A percentile compares a stretch with the other conserved stretches of the same genome.
Conservation (phyloP, 2,113 vertebrate genomes). For the Bambusicola thoracicus region DNA sequence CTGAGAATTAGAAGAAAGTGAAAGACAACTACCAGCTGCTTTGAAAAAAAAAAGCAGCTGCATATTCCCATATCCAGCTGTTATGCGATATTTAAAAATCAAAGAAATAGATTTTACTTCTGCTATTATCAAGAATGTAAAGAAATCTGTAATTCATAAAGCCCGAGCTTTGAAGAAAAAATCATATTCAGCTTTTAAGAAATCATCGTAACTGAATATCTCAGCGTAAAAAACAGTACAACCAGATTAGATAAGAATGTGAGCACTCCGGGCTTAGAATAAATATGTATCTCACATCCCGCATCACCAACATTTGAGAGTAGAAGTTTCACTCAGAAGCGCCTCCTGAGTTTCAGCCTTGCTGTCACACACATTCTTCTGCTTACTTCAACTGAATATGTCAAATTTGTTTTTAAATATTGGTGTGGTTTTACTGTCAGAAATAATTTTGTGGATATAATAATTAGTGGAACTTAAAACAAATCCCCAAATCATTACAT, state of each 20-base stretch:
- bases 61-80: neutral
- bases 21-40: neutral
- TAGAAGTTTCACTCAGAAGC: neutral
- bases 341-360: neutral
- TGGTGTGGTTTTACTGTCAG: neutral
- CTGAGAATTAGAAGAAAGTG: neutral
- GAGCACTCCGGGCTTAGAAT: fast-evolving
- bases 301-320: neutral
- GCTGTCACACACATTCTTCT: neutral
- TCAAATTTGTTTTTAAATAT: neutral
- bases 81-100: neutral
- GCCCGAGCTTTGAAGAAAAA: neutral
- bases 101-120: neutral
- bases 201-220: neutral
- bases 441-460: neutral
- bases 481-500: neutral
- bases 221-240: neutral
- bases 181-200: neutral
- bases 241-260: fast-evolving
- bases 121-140: neutral
- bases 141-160: neutral
- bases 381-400: too few species aligned
- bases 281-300: neutral
- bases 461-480: neutral
- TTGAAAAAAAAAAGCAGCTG: neutral